Evolutionary conservation across 1,140 invertebrate species (phyloP).

Genomic region (Apis cerana): DNA sequence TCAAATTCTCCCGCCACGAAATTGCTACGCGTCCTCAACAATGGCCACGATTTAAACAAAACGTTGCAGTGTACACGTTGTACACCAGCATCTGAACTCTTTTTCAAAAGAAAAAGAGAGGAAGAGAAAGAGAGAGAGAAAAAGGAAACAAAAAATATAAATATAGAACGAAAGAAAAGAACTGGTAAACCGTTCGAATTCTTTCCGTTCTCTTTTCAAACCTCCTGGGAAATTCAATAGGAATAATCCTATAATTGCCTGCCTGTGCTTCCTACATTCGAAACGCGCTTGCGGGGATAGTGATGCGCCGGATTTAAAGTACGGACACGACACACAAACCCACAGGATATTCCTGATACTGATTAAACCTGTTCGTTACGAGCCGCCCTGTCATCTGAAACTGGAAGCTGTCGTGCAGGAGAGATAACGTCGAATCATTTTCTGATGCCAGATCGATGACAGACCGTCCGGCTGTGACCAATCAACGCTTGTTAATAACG

Average conservation of each 20-base stretch:
- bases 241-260: constrained; percentile 55
- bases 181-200: constrained; percentile 15
- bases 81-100: no score
- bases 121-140: neutral
- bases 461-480: constrained; percentile 15
- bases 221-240: constrained; percentile 36
- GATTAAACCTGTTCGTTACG: constrained; percentile 62
- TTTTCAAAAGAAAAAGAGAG: no score
- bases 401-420: constrained; percentile 3
- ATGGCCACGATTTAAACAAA: constrained; percentile 8
- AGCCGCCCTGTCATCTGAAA: constrained; percentile 8
- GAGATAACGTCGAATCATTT: constrained; percentile 43
- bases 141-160: neutral
- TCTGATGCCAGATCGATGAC: constrained; percentile 26
- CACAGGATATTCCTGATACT: constrained; percentile 49
- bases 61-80: neutral
- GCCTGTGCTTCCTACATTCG: constrained; percentile 46
- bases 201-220: neutral
- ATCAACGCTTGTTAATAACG: constrained; percentile 32
- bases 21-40: neutral
- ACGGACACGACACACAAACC: constrained; percentile 20
- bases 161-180: neutral
- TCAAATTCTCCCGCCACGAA: neutral
- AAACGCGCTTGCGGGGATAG: constrained; percentile 39
- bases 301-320: constrained; percentile 58